Base-by-base conservation (phyloP, 1,140 invertebrate genomes). In the Gryllus bimaculatus region DNA sequence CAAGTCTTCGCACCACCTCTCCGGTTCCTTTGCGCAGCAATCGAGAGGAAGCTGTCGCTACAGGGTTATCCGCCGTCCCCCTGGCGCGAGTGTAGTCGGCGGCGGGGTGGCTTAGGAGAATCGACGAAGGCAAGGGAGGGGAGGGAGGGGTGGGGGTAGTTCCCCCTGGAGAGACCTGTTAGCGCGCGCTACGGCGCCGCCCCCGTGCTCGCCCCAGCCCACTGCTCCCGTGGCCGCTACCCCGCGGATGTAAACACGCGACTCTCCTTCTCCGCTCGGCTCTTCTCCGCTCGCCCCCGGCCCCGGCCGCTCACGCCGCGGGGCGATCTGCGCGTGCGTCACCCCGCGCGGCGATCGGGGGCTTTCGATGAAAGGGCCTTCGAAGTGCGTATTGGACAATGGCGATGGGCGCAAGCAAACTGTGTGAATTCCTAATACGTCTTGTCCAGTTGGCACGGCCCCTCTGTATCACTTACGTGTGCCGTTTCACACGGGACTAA, bases 11-110 rank as follows among this genome's bases (percentile, higher is more conserved):
- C 74, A 0, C n/a, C 39, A 13, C 1, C 74, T 20, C n/a, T 75
- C 74, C 74, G 74, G 26, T 75, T 75, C 7, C 74, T 39, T 75
- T 21, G n/a, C 20, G n/a, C n/a, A 75, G 74, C 74, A 75, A 75
- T 75, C 74, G n/a, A 75, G n/a, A 21, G 74, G n/a, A 21, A 75
- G 74, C 74, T 26, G n/a, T 75, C n/a, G 74, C 20, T 75, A 75
- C 74, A 26, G 21, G 74, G 74, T 75, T 75, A 75, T n/a, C 20
- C 15, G 74, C n/a, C 21, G 74, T 75, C n/a, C 74, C 39, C n/a
- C 8, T 74, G 15, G 21, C 20, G 26, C 26, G 26, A 39, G 26
- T 39, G 54, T 66, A 66, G 18, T 7, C 2, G 54, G n/a, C 10
- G 18, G 54, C 10, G 54, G 18, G 54, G 54, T 66, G 54, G 18